Evolutionary conservation across 2,888 invertebrate genomes (phyloP).

Genomic region (Stomorhina lunata): DNA sequence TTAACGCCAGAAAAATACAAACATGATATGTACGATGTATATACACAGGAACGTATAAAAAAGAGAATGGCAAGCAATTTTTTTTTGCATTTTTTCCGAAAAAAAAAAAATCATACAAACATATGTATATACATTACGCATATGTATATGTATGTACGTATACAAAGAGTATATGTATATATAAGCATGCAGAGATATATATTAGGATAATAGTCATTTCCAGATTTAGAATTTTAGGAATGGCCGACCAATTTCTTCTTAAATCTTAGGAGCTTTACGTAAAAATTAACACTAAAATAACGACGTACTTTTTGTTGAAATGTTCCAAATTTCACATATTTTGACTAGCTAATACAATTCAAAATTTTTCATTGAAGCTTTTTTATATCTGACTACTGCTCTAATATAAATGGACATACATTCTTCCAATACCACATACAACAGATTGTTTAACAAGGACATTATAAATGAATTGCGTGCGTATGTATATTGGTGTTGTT

Average conservation of each 20-base stretch:
- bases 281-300: no score
- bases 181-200: no score
- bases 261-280: no score
- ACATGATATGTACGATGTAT: conserved; percentile 59
- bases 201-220: no score
- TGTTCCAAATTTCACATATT: no score
- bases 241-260: no score
- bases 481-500: background rate
- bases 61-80: background rate
- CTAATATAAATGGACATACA: conserved; percentile 1
- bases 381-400: background rate
- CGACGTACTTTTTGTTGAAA: no score
- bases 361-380: no score
- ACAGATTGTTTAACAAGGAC: conserved; percentile 56
- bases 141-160: no score
- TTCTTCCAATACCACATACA: conserved; percentile 36
- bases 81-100: conserved; percentile 12
- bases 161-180: background rate
- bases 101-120: conserved; percentile 62
- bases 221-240: no score
- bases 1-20: conserved; percentile 73
- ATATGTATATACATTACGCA: conserved; percentile 31
- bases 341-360: no score
- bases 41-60: conserved; percentile 3
- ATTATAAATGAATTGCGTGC: conserved; percentile 52